These are phyloP conservation scores for Drosophila pegasa DNA, from an alignment of 2,888 invertebrate genomes.

Conservation along the genomic window DNA sequence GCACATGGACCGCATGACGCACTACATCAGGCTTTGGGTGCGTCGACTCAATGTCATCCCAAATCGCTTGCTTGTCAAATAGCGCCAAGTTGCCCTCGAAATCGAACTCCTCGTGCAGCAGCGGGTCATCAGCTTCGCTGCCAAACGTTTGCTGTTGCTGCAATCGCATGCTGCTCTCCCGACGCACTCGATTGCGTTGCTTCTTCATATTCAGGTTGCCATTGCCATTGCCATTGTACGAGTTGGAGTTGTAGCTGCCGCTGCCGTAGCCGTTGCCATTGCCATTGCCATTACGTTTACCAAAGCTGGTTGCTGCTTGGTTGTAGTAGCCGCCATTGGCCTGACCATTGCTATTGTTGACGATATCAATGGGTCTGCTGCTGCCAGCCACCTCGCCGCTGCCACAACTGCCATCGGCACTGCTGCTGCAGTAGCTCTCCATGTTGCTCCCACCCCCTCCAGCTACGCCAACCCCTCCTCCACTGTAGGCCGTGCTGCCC, in stretches of 20 bases:
- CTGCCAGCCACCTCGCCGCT: constrained; percentile 41
- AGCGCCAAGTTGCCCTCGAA: constrained; percentile 97
- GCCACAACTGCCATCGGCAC: constrained; percentile 57
- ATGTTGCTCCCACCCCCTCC: constrained; percentile 33
- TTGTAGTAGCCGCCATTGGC: constrained; percentile 44
- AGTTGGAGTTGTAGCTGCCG: constrained; percentile 28
- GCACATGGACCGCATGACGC: constrained; percentile 71
- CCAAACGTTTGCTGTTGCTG: constrained; percentile 82
- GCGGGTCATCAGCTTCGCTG: constrained; percentile 83
- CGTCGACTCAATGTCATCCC: constrained; percentile 89
- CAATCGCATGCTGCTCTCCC: constrained; percentile 80
- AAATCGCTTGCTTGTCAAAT: constrained; percentile 94
- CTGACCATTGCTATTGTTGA: constrained; percentile 47
- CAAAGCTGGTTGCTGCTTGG: constrained; percentile 75
- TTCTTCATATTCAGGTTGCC: constrained; percentile 56
- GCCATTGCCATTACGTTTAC: constrained; percentile 49
- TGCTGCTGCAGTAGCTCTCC: constrained; percentile 73
- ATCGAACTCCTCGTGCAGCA: constrained; percentile 91
- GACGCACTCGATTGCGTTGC: constrained; percentile 74
- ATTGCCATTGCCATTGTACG: constrained; percentile 47
- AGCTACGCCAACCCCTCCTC: constrained; percentile 8
- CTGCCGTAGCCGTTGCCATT: constrained; percentile 42
- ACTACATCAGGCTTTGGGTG: constrained; percentile 84
- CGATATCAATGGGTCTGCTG: constrained; percentile 82
- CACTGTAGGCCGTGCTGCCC: constrained; percentile 50